Percentiles rank a stretch among this genome's conserved stretches.
phyloP scores from a whole-genome alignment of 2,797 vertebrate species.

The Podarcis siculus region DNA sequence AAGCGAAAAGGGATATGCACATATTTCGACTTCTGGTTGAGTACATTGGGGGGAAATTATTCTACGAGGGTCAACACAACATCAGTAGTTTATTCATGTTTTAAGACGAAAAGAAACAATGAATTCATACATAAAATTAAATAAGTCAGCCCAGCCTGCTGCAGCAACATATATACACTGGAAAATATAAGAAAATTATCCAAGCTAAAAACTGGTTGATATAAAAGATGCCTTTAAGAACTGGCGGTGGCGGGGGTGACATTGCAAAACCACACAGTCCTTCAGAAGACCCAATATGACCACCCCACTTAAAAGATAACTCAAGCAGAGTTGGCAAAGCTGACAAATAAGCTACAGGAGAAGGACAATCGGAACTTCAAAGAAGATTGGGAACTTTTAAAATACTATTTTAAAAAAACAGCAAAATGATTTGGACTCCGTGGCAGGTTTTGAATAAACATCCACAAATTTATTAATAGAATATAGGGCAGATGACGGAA shows the following conservation, averaged over 20 bases:
- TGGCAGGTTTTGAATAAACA: too few relatives aligned
- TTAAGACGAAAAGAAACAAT: background rate
- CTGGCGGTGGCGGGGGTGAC: too few relatives aligned
- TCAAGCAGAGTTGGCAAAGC: too few relatives aligned
- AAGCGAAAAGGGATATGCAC: background rate
- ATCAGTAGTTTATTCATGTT: background rate
- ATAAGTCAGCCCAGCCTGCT: background rate
- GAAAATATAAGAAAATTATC: background rate
- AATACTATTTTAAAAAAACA: too few relatives aligned
- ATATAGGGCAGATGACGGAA: too few relatives aligned
- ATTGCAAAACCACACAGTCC: background rate
- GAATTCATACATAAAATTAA: background rate
- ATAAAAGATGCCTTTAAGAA: background rate
- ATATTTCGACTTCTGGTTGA: background rate
- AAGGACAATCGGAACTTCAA: too few relatives aligned
- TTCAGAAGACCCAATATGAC: too few relatives aligned
- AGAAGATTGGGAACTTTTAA: too few relatives aligned
- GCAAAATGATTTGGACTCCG: too few relatives aligned
- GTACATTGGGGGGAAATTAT: background rate
- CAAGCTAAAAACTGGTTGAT: background rate
- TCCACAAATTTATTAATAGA: too few relatives aligned
- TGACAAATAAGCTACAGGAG: fast-evolving
- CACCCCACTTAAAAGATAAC: background rate
- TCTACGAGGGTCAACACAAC: background rate
- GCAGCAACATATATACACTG: background rate